phyloP scores from a whole-genome alignment of 2,888 invertebrate species.

The Ophioninae sp. region DNA sequence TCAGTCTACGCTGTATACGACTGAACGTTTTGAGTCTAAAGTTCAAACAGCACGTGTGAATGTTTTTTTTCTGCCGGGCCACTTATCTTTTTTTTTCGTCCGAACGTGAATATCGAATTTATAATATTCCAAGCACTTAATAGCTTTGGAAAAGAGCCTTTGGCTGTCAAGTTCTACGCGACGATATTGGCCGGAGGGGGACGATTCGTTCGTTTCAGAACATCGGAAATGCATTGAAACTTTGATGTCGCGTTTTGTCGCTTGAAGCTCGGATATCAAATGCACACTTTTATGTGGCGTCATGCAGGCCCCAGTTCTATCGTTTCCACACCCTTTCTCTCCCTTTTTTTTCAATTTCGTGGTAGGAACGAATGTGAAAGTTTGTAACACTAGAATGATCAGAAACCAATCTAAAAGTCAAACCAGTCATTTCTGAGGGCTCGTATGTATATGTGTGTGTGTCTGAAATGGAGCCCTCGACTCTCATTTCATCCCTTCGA shows the following conservation, averaged over 20 bases:
- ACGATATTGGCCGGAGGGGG: slow-evolving; percentile 27
- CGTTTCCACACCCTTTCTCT: not conserved
- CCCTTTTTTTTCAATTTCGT: slow-evolving; percentile 38
- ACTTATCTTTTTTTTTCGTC: slow-evolving; percentile 8
- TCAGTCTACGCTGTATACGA: too few species aligned
- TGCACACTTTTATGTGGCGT: slow-evolving; percentile 11
- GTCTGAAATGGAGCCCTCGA: slow-evolving; percentile 27
- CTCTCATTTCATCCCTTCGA: slow-evolving; percentile 53
- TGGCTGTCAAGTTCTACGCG: slow-evolving; percentile 48
- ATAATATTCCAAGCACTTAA: slow-evolving; percentile 43
- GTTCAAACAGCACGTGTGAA: not conserved
- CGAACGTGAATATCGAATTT: slow-evolving; percentile 43
- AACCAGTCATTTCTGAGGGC: slow-evolving; percentile 39
- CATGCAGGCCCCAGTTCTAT: not conserved
- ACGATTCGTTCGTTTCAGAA: slow-evolving; percentile 37
- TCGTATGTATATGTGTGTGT: slow-evolving; percentile 13
- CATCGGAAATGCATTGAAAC: slow-evolving; percentile 59
- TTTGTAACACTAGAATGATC: slow-evolving; percentile 37
- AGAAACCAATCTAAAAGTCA: slow-evolving; percentile 45
- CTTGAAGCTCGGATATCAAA: slow-evolving; percentile 8
- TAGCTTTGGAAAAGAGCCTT: slow-evolving; percentile 34
- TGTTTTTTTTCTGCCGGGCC: not conserved
- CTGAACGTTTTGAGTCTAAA: too few species aligned
- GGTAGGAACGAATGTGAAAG: slow-evolving; percentile 17
- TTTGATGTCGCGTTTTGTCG: slow-evolving; percentile 36